Evolutionary conservation across 2,113 vertebrate genomes (phyloP).

Genomic region (Vidua macroura): DNA sequence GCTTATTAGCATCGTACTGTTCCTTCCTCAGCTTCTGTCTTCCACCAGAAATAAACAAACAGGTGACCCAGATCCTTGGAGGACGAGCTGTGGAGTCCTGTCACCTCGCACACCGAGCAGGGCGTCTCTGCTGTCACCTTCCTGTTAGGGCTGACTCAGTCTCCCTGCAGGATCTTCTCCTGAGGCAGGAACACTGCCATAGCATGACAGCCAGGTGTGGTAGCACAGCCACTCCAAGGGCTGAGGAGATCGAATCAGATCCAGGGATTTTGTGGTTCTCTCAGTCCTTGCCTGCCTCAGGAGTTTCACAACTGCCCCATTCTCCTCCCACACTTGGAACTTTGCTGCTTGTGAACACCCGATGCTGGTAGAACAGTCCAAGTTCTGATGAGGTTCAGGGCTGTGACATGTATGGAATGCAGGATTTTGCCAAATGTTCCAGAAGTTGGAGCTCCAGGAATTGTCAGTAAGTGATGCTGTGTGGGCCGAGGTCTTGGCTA

Average conservation of each 20-base stretch:
- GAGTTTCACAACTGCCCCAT: not conserved
- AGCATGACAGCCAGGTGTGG: not conserved
- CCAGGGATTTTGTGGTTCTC: not conserved
- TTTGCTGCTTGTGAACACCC: not conserved
- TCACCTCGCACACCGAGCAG: accelerated
- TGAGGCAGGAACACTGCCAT: accelerated
- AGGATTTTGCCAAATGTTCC: not conserved
- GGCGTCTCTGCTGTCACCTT: not conserved
- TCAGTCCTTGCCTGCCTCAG: not conserved
- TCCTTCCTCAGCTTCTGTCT: not conserved
- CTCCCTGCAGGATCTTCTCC: not conserved
- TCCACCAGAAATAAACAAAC: not conserved
- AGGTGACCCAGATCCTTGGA: not conserved
- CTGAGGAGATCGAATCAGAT: not conserved
- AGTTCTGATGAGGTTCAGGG: not conserved
- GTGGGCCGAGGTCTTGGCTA: not conserved
- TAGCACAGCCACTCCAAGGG: accelerated
- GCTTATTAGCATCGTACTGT: not conserved
- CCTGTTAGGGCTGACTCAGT: not conserved
- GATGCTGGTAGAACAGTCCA: not conserved
- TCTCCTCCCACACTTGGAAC: not conserved
- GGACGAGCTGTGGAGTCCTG: not conserved
- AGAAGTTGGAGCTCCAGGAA: not conserved
- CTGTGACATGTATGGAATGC: not conserved
- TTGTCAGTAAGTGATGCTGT: not conserved